phyloP scores from a whole-genome alignment of 2,113 vertebrate species.

The Trochalopteron elliotii region DNA sequence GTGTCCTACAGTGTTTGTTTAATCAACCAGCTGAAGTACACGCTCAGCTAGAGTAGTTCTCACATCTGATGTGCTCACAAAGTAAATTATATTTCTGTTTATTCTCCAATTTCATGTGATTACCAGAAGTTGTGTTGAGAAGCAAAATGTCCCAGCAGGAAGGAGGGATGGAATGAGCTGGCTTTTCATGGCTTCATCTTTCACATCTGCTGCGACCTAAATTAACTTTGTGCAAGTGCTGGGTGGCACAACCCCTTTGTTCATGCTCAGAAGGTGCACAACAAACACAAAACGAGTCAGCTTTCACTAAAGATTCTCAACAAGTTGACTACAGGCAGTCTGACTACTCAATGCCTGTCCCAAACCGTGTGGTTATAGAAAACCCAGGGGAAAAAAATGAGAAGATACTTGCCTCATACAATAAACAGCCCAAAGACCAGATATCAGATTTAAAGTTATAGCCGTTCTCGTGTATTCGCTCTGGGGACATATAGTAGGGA shows the following conservation, averaged over 20 bases:
- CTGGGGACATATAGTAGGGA: slow-evolving; percentile 98
- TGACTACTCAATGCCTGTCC: not conserved
- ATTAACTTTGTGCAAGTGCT: not conserved
- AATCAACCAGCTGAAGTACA: not conserved
- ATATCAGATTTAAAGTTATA: slow-evolving; percentile 99
- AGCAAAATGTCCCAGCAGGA: not conserved
- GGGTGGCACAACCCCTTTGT: not conserved
- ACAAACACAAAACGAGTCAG: not conserved
- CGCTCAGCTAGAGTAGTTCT: not conserved
- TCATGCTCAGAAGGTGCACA: rapidly evolving
- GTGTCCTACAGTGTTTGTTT: not conserved
- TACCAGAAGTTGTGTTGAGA: not conserved
- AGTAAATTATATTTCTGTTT: not conserved
- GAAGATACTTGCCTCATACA: slow-evolving; percentile 89
- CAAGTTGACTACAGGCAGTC: not conserved
- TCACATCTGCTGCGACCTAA: not conserved
- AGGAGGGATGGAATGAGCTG: not conserved
- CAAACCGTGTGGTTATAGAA: rapidly evolving
- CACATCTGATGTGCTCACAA: not conserved
- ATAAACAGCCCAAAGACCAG: slow-evolving; percentile 98
- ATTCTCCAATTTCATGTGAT: not conserved
- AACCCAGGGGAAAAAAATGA: not conserved
- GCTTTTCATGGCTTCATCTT: not conserved
- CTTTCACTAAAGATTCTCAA: not conserved
- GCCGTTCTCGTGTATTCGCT: slow-evolving; percentile 98